Conservation (phyloP, 2,113 vertebrate species). For the Gila orcuttii region DNA sequence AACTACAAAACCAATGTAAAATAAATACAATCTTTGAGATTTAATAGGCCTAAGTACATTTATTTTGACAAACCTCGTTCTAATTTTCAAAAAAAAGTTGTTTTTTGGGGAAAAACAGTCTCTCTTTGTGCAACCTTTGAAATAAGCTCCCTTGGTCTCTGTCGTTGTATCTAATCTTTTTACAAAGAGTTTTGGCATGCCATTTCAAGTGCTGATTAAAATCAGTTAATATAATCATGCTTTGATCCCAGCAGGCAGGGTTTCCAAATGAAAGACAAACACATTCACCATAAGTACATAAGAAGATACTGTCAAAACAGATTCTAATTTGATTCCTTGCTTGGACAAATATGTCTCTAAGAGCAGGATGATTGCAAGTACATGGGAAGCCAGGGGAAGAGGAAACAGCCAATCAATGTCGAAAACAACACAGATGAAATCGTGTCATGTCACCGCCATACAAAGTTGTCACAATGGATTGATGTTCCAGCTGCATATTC, state of each 20-base stretch:
- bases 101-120: not conserved
- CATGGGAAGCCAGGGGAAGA: not conserved
- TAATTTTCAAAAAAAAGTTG: not conserved
- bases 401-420: conserved; percentile 12
- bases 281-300: conserved; percentile 58
- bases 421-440: conserved; percentile 24
- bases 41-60: not conserved
- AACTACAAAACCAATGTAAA: not conserved
- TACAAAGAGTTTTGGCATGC: conserved; percentile 45
- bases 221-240: conserved; percentile 64
- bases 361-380: conserved; percentile 9
- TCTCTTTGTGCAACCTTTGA: conserved; percentile 23
- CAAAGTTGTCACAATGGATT: not conserved
- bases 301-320: conserved; percentile 60
- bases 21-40: not conserved
- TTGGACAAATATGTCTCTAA: conserved; percentile 47
- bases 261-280: conserved; percentile 63
- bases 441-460: not conserved
- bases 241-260: conserved; percentile 55
- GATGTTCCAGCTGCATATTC: not conserved
- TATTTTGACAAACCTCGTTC: not conserved
- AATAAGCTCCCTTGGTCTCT: conserved; percentile 9
- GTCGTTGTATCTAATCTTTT: conserved; percentile 53
- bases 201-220: conserved; percentile 64
- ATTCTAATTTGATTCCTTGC: conserved; percentile 61